phyloP scores from a whole-genome alignment of 2,113 vertebrate species.

The Onychostoma macrolepis region DNA sequence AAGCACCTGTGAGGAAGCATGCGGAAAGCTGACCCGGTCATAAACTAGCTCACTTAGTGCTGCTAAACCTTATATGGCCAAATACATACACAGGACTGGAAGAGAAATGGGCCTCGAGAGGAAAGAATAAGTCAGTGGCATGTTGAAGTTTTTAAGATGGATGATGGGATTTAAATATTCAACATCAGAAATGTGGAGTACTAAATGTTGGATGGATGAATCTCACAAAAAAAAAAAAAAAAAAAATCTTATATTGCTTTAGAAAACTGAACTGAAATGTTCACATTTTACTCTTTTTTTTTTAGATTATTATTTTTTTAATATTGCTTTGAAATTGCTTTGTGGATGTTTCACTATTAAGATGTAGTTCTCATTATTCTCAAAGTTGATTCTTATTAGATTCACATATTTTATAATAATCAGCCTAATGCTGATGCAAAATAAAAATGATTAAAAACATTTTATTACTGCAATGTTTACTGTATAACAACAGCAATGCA shows the following conservation, averaged over 20 bases:
- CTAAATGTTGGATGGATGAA: background rate
- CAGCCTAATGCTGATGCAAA: background rate
- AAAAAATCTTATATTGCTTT: background rate
- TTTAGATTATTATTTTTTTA: too few species aligned
- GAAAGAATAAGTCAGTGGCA: constrained; percentile 10
- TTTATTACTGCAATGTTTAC: background rate
- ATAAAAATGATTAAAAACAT: background rate
- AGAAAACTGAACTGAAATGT: background rate
- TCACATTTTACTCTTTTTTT: background rate
- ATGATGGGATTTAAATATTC: constrained; percentile 6
- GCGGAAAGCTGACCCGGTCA: constrained; percentile 30
- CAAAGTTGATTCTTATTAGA: background rate
- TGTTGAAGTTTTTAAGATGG: background rate
- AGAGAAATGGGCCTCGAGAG: background rate
- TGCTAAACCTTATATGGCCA: constrained; percentile 39
- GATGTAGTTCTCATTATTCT: background rate
- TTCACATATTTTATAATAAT: background rate
- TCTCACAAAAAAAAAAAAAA: background rate
- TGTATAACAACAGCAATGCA: background rate
- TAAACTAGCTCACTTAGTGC: constrained; percentile 31
- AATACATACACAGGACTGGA: background rate
- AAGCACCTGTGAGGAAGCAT: constrained; percentile 24
- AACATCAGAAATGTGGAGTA: background rate
- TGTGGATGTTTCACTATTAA: background rate
- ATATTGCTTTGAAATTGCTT: background rate